Evolutionary conservation across 2,888 invertebrate species (phyloP), one percentile per base, ranked within the genome.

Genomic region (Thereva unica): DNA sequence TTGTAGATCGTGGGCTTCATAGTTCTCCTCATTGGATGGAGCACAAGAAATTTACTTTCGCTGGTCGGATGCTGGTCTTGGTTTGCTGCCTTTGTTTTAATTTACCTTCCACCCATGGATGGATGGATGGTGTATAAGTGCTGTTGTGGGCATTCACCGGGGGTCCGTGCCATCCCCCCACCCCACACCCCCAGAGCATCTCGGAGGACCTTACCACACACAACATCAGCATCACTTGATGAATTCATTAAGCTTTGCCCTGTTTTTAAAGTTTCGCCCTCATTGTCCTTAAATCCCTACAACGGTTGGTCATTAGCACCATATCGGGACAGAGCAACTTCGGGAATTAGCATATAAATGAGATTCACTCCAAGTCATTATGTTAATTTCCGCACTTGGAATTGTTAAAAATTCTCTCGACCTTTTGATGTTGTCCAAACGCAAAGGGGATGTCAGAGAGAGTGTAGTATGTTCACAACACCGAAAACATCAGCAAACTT

Each of bases 301-400:
- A 50, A 61, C 61, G 61, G 41, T 41, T 61, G 61, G 50, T 64
- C 64, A 64, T 64, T 64, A 64, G 53, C 53, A 64, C 52, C 52
- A 53, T 64, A 64, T 64, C 64, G 53, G 52, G 37, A 53, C 37
- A 34, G 42, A 64, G 53, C 53, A 64, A 53, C 53, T 64, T 64
- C 44, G 53, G 45, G 12, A 10, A 69, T 69, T 69, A 67, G 67
- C 67, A 69, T 69, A 67, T 69, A 69, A 69, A 69, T 67, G 67
- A 67, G 63, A 67, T 69, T 67, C 66, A 57, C 63, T 69, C 23
- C 53, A 55, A 66, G 69, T 66, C 63, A 67, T 69, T 69, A 69
- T 67, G 69, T 57, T 69, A 69, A 67, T 69, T 65, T 66, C 61
- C 42, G 42, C 45, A 35, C 53, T 53, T 53, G 53, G 53, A 64